A percentile compares a stretch with the other conserved stretches of the same genome.
Evolutionary conservation across 2,888 invertebrate genomes (phyloP).

Genomic region (Eupithecia insigniata): DNA sequence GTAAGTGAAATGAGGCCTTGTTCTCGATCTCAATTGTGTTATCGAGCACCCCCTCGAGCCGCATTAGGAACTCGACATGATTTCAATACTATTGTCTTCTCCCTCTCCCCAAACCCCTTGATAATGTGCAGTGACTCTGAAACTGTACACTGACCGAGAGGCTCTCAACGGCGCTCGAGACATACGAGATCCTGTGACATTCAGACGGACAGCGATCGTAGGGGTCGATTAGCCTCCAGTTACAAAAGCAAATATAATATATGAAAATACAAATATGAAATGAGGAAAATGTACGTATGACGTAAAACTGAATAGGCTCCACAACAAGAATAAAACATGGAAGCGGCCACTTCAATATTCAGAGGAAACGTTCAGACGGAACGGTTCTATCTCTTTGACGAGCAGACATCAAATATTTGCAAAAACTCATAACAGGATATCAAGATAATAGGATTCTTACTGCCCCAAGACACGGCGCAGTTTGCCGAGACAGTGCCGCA

Average conservation of each 20-base stretch:
- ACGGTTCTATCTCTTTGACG: slow-evolving; percentile 3
- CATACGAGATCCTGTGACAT: neutral
- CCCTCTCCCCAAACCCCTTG: neutral
- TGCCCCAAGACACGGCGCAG: neutral
- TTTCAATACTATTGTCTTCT: too few species aligned
- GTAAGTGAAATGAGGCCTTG: too few species aligned
- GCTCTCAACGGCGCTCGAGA: neutral
- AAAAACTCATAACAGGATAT: slow-evolving; percentile 18
- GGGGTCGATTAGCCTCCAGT: neutral
- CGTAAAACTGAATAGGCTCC: slow-evolving; percentile 11
- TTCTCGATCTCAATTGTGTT: too few species aligned
- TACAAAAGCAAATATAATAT: neutral
- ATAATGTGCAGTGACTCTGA: neutral
- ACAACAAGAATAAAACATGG: slow-evolving; percentile 4
- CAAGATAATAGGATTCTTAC: slow-evolving; percentile 10
- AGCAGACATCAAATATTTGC: slow-evolving; percentile 23
- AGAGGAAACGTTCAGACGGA: slow-evolving; percentile 10
- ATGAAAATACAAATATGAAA: neutral
- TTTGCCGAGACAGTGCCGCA: neutral
- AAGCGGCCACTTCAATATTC: slow-evolving; percentile 20
- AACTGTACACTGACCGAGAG: neutral
- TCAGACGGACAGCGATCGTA: neutral
- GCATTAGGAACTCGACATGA: too few species aligned
- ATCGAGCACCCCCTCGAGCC: too few species aligned
- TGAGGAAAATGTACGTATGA: neutral